Evolutionary conservation across 2,888 invertebrate genomes (phyloP).

Genomic region (Caradrina kadenii): DNA sequence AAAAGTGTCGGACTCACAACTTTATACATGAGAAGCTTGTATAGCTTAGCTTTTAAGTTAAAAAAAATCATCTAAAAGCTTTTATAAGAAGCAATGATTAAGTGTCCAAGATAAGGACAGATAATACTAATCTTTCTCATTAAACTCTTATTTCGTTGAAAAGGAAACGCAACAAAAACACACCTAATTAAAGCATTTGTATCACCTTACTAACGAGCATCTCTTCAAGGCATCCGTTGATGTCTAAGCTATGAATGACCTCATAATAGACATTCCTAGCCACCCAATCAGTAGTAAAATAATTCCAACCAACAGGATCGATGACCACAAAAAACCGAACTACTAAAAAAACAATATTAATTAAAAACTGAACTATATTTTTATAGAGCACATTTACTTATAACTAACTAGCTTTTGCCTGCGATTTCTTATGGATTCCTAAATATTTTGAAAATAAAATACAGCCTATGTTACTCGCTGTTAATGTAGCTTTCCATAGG

Average conservation of each 20-base stretch:
- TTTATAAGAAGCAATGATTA: slow-evolving; percentile 2
- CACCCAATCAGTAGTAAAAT: slow-evolving; percentile 42
- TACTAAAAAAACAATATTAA: slow-evolving; percentile 50
- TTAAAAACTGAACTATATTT: slow-evolving; percentile 50
- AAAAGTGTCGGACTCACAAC: too few species aligned
- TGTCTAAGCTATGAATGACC: slow-evolving; percentile 48
- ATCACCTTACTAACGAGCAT: slow-evolving; percentile 25
- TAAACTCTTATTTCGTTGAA: slow-evolving; percentile 34
- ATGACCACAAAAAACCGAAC: slow-evolving; percentile 50
- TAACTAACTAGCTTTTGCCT: slow-evolving; percentile 27
- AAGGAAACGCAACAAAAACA: slow-evolving; percentile 27
- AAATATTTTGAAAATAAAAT: too few species aligned
- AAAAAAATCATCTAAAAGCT: neutral
- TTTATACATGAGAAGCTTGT: too few species aligned
- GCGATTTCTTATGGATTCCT: too few species aligned
- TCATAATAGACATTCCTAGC: slow-evolving; percentile 28
- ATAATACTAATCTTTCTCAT: slow-evolving; percentile 18
- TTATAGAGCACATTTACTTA: slow-evolving; percentile 40
- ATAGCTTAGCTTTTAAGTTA: too few species aligned
- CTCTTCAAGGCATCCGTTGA: slow-evolving; percentile 46
- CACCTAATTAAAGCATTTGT: slow-evolving; percentile 36
- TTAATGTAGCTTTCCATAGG: too few species aligned
- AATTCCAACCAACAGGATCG: slow-evolving; percentile 39
- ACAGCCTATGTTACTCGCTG: too few species aligned
- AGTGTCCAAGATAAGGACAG: slow-evolving; percentile 8